phyloP scores from a whole-genome alignment of 35 echinoderm and acorn worm species.

The Eucidaris tribuloides region DNA sequence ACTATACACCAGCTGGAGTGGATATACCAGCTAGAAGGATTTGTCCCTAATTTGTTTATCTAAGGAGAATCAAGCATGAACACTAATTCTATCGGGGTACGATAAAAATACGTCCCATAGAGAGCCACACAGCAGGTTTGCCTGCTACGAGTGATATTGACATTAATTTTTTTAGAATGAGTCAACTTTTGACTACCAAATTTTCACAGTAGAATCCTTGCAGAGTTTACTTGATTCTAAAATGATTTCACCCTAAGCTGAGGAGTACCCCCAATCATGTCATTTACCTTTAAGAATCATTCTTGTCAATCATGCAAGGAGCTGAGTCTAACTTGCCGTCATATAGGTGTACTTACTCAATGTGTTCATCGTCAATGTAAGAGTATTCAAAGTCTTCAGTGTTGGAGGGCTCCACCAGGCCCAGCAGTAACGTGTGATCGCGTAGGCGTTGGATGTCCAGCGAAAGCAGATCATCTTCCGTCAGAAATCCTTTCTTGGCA shows the following conservation, averaged over 20 bases:
- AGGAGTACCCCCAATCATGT: not conserved
- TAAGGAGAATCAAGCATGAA: no score
- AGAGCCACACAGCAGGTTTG: no score
- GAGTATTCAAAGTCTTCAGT: slow-evolving; percentile 14
- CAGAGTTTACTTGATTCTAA: not conserved
- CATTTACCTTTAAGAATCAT: not conserved
- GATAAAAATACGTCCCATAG: no score
- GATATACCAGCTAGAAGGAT: no score
- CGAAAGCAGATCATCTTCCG: not conserved
- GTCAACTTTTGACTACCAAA: no score
- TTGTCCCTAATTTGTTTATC: no score
- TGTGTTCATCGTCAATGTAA: not conserved
- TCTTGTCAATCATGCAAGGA: not conserved
- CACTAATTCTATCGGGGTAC: no score
- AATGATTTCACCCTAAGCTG: not conserved
- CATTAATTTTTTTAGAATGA: no score
- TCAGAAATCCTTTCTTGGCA: not conserved
- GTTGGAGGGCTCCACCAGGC: not conserved
- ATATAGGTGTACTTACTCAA: slow-evolving; percentile 26
- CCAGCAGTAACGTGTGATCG: not conserved
- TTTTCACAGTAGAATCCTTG: not conserved
- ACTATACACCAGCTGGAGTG: no score
- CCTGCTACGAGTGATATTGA: no score
- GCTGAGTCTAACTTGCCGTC: no score
- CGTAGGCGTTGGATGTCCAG: not conserved